Conservation (phyloP, 2,888 invertebrate genomes). For the Cybosia mesomella region DNA sequence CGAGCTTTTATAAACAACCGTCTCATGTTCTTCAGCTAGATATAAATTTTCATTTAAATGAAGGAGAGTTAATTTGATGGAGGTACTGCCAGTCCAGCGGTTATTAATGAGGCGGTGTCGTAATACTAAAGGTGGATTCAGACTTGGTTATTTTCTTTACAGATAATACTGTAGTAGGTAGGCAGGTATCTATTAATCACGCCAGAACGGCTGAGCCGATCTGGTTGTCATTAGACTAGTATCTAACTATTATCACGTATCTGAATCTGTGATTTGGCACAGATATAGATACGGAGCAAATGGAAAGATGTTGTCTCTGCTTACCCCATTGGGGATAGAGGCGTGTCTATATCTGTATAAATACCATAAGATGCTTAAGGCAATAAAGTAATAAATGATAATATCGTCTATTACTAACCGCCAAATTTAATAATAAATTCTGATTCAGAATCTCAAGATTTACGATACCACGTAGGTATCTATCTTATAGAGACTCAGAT, state of each 20-base stretch:
- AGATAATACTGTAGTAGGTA: background rate
- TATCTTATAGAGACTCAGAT: background rate
- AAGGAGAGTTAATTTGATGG: slow-evolving; percentile 8
- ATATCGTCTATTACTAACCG: background rate
- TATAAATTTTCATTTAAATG: slow-evolving; percentile 3
- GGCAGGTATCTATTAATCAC: background rate
- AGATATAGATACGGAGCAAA: background rate
- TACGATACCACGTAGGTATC: background rate
- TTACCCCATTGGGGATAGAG: background rate
- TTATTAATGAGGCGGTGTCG: slow-evolving; percentile 4
- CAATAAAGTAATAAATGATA: slow-evolving; percentile 4
- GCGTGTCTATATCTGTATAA: background rate
- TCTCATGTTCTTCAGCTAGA: background rate
- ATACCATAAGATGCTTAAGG: slow-evolving; percentile 1
- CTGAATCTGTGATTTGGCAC: background rate
- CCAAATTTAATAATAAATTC: background rate
- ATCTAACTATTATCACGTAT: no score
- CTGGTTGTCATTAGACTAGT: no score
- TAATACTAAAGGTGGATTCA: slow-evolving; percentile 5
- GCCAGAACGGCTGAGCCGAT: background rate
- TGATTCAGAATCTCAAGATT: background rate
- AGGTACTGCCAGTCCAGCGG: no score
- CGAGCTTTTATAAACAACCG: background rate
- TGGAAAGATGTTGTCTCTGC: background rate
- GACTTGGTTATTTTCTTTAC: background rate